Percentiles rank a stretch among this genome's conserved stretches.
Conservation (phyloP, 2,113 vertebrate genomes). For the Anser cygnoides region DNA sequence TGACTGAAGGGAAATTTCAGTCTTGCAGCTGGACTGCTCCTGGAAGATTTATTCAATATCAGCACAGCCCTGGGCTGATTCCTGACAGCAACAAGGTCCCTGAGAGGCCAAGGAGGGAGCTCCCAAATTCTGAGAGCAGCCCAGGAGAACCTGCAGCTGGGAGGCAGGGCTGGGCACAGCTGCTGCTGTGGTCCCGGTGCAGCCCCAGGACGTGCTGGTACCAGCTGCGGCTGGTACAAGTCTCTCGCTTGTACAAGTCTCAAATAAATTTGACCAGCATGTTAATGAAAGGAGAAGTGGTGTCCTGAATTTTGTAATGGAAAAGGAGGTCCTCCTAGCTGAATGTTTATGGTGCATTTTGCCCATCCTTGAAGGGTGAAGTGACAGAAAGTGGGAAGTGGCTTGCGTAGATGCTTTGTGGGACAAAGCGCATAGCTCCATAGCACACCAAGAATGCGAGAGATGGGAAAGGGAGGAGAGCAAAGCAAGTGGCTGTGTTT, state of each 20-base stretch:
- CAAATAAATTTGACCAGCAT: too few species aligned
- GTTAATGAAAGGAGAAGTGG: neutral
- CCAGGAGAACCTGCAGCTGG: neutral
- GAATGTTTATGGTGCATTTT: neutral
- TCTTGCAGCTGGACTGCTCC: neutral
- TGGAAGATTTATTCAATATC: neutral
- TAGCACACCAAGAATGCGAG: neutral
- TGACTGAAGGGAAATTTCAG: neutral
- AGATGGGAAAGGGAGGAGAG: neutral
- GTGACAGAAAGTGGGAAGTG: neutral
- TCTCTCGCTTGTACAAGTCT: neutral
- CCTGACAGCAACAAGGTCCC: neutral
- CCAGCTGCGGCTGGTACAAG: neutral
- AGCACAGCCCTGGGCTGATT: neutral
- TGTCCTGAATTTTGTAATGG: neutral
- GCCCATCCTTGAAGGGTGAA: neutral
- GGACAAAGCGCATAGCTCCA: fast-evolving
- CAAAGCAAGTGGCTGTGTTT: neutral
- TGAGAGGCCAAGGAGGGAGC: neutral
- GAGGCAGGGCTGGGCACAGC: neutral
- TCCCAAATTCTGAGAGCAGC: neutral
- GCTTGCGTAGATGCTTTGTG: neutral
- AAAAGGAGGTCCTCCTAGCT: neutral
- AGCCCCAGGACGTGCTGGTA: neutral
- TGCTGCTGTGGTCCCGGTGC: neutral